Conservation (phyloP, 2,888 invertebrate genomes). For the Lampropteryx suffumata region DNA sequence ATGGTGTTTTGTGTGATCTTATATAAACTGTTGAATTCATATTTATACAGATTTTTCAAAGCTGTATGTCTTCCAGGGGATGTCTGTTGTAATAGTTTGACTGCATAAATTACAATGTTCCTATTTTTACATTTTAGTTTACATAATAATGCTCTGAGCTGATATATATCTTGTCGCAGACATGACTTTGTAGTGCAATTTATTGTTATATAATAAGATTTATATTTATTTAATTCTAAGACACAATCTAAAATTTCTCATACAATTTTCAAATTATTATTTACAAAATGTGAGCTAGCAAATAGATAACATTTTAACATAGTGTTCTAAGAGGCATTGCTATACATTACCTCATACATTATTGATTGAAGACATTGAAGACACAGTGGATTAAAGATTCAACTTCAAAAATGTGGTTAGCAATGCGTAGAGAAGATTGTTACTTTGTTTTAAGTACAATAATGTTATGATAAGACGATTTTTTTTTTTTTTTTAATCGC, state of each 20-base stretch:
- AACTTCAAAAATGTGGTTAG: no score
- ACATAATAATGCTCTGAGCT: constrained; percentile 60
- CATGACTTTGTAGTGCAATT: constrained; percentile 46
- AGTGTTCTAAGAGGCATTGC: no score
- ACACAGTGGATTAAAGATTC: no score
- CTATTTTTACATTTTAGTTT: constrained; percentile 62
- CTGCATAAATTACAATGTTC: constrained; percentile 53
- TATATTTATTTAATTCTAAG: constrained; percentile 22
- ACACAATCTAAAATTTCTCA: constrained; percentile 5
- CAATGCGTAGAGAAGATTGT: no score
- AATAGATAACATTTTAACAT: no score
- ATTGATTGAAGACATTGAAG: no score
- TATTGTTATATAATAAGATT: constrained; percentile 27
- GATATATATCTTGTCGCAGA: constrained; percentile 57
- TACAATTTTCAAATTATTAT: constrained; percentile 16
- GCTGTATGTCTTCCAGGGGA: constrained; percentile 68
- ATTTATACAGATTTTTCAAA: constrained; percentile 55
- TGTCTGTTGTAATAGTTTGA: constrained; percentile 39
- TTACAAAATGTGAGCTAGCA: constrained; percentile 17
- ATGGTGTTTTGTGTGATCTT: constrained; percentile 66
- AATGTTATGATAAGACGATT: no score
- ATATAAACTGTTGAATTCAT: constrained; percentile 42
- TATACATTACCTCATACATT: no score
- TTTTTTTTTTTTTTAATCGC: no score
- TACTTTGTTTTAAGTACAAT: no score